A percentile compares a stretch with the other conserved stretches of the same genome.
Evolutionary conservation across 2,888 invertebrate genomes (phyloP).

Genomic region (Dyspetes luteomarginatus): DNA sequence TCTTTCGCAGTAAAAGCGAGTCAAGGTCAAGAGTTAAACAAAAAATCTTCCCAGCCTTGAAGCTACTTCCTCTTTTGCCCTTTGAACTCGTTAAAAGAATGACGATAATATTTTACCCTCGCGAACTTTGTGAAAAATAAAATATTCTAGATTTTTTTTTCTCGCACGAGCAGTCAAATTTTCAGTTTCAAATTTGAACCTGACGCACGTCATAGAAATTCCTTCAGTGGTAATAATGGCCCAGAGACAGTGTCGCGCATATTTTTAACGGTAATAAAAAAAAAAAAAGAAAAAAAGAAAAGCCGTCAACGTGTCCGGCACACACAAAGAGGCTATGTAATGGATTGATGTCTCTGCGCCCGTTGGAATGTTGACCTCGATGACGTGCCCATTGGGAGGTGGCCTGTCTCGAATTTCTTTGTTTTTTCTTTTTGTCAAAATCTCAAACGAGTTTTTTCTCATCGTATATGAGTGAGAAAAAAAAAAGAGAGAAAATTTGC

Average conservation of each 20-base stretch:
- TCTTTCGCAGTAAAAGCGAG: too few relatives aligned
- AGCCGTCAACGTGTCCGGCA: constrained; percentile 30
- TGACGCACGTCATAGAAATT: constrained; percentile 24
- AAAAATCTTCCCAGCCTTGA: not conserved
- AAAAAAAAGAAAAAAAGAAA: constrained; percentile 27
- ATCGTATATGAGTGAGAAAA: constrained; percentile 2
- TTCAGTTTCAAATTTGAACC: not conserved
- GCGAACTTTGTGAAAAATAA: too few relatives aligned
- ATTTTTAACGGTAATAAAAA: constrained; percentile 54
- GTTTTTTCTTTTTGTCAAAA: not conserved
- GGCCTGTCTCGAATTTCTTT: constrained; percentile 7
- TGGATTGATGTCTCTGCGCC: constrained; percentile 25
- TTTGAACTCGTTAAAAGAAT: too few relatives aligned
- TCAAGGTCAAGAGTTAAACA: not conserved
- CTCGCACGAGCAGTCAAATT: not conserved
- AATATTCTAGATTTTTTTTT: too few relatives aligned
- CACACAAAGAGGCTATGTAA: not conserved
- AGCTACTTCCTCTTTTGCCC: too few relatives aligned
- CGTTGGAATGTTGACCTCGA: constrained; percentile 62
- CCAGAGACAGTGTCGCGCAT: constrained; percentile 30
- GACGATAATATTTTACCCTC: too few relatives aligned
- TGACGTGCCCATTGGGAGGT: constrained; percentile 57
- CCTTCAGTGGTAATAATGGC: constrained; percentile 29
- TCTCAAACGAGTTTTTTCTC: constrained; percentile 36
- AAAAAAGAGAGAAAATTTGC: constrained; percentile 40